Conservation (phyloP, 2,113 vertebrate species). For the Hipposideros armiger region DNA sequence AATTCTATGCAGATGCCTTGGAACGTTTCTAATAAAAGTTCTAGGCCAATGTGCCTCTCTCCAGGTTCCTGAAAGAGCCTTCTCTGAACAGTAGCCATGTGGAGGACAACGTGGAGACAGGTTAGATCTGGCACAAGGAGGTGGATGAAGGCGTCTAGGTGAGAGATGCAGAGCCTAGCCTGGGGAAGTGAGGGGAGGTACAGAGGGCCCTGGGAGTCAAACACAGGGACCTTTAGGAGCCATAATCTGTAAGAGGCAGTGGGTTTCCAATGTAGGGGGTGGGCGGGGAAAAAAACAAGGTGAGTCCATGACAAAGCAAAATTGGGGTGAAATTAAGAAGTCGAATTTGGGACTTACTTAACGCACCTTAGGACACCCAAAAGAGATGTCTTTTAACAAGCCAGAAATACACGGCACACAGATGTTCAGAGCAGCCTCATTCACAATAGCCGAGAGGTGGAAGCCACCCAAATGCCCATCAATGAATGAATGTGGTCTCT, state of each 20-base stretch:
- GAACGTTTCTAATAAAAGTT: background rate
- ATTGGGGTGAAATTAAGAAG: background rate
- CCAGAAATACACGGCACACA: background rate
- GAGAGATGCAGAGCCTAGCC: background rate
- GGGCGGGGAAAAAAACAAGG: background rate
- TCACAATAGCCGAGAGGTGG: background rate
- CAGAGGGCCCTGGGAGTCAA: background rate
- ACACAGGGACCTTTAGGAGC: no score
- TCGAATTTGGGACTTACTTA: background rate
- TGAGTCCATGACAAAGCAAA: background rate
- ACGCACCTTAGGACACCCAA: background rate
- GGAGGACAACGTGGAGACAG: background rate
- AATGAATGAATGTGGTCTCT: background rate
- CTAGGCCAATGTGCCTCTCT: background rate
- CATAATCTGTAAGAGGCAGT: no score
- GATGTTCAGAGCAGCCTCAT: background rate
- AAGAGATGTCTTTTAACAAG: background rate
- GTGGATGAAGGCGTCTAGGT: background rate
- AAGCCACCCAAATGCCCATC: background rate
- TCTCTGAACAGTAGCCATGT: background rate
- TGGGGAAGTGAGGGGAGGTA: background rate
- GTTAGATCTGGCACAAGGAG: background rate
- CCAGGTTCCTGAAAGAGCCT: background rate
- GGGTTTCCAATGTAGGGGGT: background rate
- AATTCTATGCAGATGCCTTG: background rate